Conservation (phyloP, 1,140 invertebrate species). For the Tetramorium simillimum region DNA sequence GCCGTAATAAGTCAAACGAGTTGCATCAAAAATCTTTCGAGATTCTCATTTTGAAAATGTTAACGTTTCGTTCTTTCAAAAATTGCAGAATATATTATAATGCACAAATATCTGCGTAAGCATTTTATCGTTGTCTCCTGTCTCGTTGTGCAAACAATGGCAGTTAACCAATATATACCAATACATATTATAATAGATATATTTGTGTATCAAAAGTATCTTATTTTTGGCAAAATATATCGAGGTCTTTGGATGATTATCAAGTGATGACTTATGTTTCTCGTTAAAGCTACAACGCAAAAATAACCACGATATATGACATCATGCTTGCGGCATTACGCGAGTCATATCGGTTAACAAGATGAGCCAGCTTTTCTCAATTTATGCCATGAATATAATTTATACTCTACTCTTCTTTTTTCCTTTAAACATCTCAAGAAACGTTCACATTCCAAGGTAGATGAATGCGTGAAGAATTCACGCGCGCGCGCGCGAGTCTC, state of each 20-base stretch:
- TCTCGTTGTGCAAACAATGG: no score
- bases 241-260: background rate
- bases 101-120: no score
- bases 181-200: no score
- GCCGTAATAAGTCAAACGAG: background rate
- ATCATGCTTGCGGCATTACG: background rate
- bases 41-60: background rate
- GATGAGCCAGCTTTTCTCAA: background rate
- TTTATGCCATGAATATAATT: background rate
- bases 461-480: background rate
- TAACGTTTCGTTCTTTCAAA: background rate
- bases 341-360: background rate
- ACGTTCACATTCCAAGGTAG: background rate
- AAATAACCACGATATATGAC: background rate
- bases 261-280: background rate
- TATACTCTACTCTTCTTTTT: background rate
- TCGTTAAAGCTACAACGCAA: background rate
- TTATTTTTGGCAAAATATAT: background rate
- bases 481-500: background rate
- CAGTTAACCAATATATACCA: no score
- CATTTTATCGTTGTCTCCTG: no score
- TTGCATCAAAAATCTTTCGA: background rate
- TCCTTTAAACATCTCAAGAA: background rate
- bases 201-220: background rate
- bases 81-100: background rate